A percentile compares a stretch with the other conserved stretches of the same genome.
phyloP scores from a whole-genome alignment of 2,113 vertebrate species.

The Mesoclemmys tuberculata region DNA sequence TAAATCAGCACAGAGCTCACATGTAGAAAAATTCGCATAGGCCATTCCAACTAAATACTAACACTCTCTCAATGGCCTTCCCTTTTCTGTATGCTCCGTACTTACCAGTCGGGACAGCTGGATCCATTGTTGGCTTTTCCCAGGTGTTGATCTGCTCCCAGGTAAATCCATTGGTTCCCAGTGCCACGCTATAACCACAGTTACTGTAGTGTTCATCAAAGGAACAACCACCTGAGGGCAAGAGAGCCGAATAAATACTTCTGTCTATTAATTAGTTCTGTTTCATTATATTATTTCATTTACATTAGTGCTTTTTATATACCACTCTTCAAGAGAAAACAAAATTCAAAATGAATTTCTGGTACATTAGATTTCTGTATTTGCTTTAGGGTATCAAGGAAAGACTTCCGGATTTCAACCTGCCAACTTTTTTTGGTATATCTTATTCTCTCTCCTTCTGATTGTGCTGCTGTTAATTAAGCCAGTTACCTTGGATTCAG shows the following conservation, averaged over 20 bases:
- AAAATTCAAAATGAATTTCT: slow-evolving; percentile 1
- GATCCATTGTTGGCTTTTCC: slow-evolving; percentile 93
- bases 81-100: not conserved
- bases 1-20: not conserved
- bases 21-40: not conserved
- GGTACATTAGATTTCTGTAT: slow-evolving; percentile 37
- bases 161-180: slow-evolving; percentile 96
- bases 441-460: not conserved
- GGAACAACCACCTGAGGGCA: slow-evolving; percentile 88
- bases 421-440: not conserved
- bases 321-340: slow-evolving; percentile 44
- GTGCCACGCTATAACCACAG: slow-evolving; percentile 94
- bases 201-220: slow-evolving; percentile 96
- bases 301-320: slow-evolving; percentile 77
- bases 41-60: not conserved
- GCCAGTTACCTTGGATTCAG: slow-evolving; percentile 46
- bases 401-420: not conserved
- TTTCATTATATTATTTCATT: slow-evolving; percentile 41
- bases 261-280: slow-evolving; percentile 73
- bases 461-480: slow-evolving; percentile 16
- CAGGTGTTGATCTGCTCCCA: slow-evolving; percentile 99
- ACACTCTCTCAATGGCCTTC: not conserved
- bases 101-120: slow-evolving; percentile 92
- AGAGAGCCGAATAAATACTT: slow-evolving; percentile 56
- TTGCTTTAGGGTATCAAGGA: slow-evolving; percentile 20